These are phyloP conservation scores for Rhyacophila evoluta DNA, from an alignment of 2,888 invertebrate genomes.

Conservation along the genomic window DNA sequence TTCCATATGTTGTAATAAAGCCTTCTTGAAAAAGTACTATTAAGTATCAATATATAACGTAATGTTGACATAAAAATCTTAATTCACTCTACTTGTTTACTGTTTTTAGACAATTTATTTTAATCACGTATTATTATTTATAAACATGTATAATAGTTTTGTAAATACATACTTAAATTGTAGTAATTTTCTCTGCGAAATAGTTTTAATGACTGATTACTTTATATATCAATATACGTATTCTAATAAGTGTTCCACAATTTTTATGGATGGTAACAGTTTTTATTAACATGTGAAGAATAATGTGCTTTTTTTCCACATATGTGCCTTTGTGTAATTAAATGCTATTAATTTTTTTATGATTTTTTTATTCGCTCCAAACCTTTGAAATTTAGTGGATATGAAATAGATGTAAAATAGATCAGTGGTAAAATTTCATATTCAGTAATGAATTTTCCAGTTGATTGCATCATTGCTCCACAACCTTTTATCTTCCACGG, in stretches of 20 bases:
- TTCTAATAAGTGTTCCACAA: background rate
- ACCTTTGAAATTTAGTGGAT: background rate
- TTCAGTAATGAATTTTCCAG: too few relatives aligned
- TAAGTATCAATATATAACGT: background rate
- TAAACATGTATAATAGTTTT: background rate
- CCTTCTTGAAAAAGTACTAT: background rate
- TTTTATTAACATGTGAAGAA: background rate
- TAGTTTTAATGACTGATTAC: conserved; percentile 10
- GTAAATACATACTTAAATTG: background rate
- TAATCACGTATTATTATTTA: background rate
- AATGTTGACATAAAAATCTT: too few relatives aligned
- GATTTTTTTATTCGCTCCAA: background rate
- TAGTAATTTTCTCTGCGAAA: background rate
- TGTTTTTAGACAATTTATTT: background rate
- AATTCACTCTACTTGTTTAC: background rate
- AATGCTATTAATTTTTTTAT: background rate
- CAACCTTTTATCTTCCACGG: too few relatives aligned
- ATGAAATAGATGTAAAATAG: too few relatives aligned
- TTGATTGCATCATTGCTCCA: too few relatives aligned
- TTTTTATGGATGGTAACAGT: background rate
- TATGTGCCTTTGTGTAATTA: background rate
- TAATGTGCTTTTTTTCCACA: background rate
- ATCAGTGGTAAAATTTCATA: too few relatives aligned
- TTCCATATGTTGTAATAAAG: background rate
- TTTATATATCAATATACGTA: background rate